Conservation (phyloP, 1,140 invertebrate genomes). For the Trichonephila clavata region DNA sequence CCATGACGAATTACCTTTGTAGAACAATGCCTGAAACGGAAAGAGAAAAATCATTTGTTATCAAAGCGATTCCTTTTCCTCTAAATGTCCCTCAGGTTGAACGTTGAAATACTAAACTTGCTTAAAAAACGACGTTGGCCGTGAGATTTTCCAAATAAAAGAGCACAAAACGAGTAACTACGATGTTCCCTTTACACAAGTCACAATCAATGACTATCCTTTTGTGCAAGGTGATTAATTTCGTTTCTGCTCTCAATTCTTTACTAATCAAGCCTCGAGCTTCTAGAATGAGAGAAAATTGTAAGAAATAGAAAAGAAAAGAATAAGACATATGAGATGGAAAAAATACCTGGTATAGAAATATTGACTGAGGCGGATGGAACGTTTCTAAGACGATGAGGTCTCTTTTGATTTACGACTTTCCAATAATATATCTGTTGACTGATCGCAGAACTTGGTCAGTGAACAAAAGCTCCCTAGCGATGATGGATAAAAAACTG, state of each 20-base stretch:
- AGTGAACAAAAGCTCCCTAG: constrained; percentile 52
- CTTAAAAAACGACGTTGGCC: constrained; percentile 8
- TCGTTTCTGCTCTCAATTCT: constrained; percentile 50
- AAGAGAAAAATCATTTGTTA: constrained; percentile 35
- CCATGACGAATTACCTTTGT: not conserved
- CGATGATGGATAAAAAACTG: constrained; percentile 39
- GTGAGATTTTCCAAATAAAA: constrained; percentile 10
- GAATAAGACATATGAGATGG: not conserved
- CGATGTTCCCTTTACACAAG: constrained; percentile 17
- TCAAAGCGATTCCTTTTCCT: not conserved
- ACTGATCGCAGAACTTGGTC: constrained; percentile 52
- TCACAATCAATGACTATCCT: constrained; percentile 28
- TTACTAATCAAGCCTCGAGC: constrained; percentile 10
- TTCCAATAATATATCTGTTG: constrained; percentile 61
- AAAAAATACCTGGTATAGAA: constrained; percentile 41
- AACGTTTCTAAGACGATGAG: constrained; percentile 49
- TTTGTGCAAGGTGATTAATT: constrained; percentile 53
- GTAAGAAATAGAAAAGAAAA: constrained; percentile 43
- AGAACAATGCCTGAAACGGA: constrained; percentile 1
- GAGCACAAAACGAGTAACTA: not conserved
- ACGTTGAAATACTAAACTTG: not conserved
- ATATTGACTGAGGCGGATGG: constrained; percentile 40
- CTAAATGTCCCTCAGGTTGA: not conserved
- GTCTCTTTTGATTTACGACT: constrained; percentile 56
- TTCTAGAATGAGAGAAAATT: constrained; percentile 36